Conservation (phyloP, 2,113 vertebrate species). For the Isichthys henryi region DNA sequence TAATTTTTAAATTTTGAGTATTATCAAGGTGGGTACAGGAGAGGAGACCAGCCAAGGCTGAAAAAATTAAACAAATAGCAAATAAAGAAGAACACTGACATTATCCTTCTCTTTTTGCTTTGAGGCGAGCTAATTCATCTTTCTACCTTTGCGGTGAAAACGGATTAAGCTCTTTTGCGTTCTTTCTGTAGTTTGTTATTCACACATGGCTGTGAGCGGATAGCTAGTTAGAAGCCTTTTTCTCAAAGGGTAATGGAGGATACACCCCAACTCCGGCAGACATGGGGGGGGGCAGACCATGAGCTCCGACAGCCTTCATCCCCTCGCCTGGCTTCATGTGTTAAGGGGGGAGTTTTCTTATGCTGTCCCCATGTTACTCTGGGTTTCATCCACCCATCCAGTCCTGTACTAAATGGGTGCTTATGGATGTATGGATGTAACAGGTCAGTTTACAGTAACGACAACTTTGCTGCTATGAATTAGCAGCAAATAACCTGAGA, state of each 20-base stretch:
- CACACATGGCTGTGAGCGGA: neutral
- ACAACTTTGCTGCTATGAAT: neutral
- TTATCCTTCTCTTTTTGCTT: neutral
- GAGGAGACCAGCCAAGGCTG: neutral
- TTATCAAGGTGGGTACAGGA: constrained; percentile 11
- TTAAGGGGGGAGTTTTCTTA: neutral
- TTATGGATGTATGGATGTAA: neutral
- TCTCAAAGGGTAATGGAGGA: neutral
- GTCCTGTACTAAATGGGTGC: neutral
- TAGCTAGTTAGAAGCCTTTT: neutral
- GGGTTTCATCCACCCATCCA: neutral
- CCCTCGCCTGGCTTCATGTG: neutral
- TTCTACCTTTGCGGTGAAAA: neutral
- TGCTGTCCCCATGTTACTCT: neutral
- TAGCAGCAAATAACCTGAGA: neutral
- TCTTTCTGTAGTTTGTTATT: neutral
- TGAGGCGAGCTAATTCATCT: neutral
- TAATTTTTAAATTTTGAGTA: constrained; percentile 33
- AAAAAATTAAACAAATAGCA: constrained; percentile 1
- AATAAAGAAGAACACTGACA: constrained; percentile 26
- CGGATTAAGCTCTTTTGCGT: neutral
- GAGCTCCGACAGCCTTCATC: neutral
- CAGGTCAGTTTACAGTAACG: neutral
- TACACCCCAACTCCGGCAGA: neutral
- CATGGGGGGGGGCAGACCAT: neutral